Base-by-base conservation (phyloP, 2,113 vertebrate genomes). In the Cyprinodon variegatus region DNA sequence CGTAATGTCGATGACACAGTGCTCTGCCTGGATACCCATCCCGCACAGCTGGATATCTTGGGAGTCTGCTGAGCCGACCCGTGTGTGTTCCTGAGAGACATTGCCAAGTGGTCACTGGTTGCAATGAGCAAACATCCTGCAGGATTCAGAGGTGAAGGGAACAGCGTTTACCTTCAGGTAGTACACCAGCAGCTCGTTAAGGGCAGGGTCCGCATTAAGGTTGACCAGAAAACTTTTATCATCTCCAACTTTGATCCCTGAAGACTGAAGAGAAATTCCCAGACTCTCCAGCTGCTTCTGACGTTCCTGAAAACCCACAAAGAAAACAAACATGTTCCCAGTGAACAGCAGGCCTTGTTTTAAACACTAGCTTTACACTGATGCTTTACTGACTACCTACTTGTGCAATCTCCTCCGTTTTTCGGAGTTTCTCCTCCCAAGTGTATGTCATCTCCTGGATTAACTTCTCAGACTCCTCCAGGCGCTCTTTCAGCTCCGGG, bases 1-100 rank as follows among this genome's bases (percentile, higher is more conserved):
- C 76, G 94, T 95, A 81, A 98, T 96, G 89, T 97, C 95, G 77
- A 99, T 96, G 82, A 99, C 91, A 70, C 97, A 98, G 65, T 99
- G 98, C 62, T 97, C 97, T 20, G 96, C 96, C 77, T 97, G 96
- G 91, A 99, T 99, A 60, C 97, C 97, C 97, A 99, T 98, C 61
- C 98, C 98, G 61, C 98, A 99, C n/a, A 99, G 93, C 87, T 99
- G 98, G 84, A 99, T 98, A 73, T 99, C 98, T 74, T 99, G 98
- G 57, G 98, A 99, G 91, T 99, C 90, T n/a, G 88, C 91, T 4
- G 91, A 93, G 69, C 91, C 91, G 61, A 93, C 91, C 61, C 90
- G 90, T 1, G 91, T 93, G 76, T 93, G 91, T 41, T 91, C 86
- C 91, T 93, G 39, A 41, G 40, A 67, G 45, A 76, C 38, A 78